These are phyloP conservation scores for Ctenopoma multispine DNA, from an alignment of 2,797 vertebrate species.

Conservation along the genomic window DNA sequence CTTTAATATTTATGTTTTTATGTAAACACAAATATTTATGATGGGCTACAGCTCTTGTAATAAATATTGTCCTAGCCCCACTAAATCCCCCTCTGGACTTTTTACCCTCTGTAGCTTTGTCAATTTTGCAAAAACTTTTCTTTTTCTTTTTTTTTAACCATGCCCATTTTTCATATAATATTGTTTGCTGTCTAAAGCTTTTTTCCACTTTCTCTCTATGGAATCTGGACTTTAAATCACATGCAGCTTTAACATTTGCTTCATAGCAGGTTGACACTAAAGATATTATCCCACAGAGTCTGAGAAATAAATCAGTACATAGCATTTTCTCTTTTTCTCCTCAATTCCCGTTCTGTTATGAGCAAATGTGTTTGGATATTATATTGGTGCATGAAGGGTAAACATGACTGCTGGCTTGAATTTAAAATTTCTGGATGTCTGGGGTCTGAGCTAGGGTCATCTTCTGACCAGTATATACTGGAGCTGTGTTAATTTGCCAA, in stretches of 20 bases:
- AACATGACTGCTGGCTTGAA: slow-evolving; percentile 61
- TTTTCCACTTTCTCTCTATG: slow-evolving; percentile 33
- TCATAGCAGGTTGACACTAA: slow-evolving; percentile 21
- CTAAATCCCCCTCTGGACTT: background rate
- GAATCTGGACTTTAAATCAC: slow-evolving; percentile 23
- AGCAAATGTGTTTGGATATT: slow-evolving; percentile 47
- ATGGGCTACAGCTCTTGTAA: too few relatives aligned
- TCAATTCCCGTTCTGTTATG: slow-evolving; percentile 57
- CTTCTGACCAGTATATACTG: slow-evolving; percentile 51
- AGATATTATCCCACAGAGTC: slow-evolving; percentile 7
- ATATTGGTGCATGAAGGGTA: slow-evolving; percentile 56
- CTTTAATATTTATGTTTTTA: too few relatives aligned
- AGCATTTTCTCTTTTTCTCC: slow-evolving; percentile 37
- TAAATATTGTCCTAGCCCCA: background rate
- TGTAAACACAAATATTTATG: too few relatives aligned
- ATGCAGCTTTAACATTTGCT: slow-evolving; percentile 20
- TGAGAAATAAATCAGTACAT: slow-evolving; percentile 36
- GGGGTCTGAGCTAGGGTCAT: slow-evolving; percentile 64
- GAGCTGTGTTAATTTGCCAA: slow-evolving; percentile 61
- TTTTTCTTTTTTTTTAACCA: slow-evolving; percentile 18
- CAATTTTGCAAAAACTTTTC: slow-evolving; percentile 31
- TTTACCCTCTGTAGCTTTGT: slow-evolving; percentile 34
- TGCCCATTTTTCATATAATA: slow-evolving; percentile 51
- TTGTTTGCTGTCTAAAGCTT: slow-evolving; percentile 22
- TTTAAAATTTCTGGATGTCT: slow-evolving; percentile 62